Percentiles rank a stretch among this genome's conserved stretches.
phyloP scores from a whole-genome alignment of 2,113 vertebrate species.

The Saccopteryx bilineata region DNA sequence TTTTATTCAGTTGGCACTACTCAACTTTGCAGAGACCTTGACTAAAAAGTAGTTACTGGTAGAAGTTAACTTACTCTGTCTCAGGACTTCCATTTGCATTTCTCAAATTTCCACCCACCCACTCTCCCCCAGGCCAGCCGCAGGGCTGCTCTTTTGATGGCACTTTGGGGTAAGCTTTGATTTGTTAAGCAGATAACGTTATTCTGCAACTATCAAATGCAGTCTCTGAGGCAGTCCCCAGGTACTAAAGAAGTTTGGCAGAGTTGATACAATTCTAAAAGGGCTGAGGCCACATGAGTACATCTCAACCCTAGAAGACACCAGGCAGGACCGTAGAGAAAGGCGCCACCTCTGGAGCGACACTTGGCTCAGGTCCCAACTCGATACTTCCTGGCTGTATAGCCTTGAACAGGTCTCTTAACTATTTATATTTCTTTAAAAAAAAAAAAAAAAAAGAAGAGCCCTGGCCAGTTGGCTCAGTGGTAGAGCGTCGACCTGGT shows the following conservation, averaged over 20 bases:
- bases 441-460: background rate
- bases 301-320: background rate
- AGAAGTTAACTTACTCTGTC: background rate
- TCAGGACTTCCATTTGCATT: background rate
- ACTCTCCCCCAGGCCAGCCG: background rate
- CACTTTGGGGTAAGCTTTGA: background rate
- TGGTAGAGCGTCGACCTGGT: too few relatives aligned
- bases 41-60: background rate
- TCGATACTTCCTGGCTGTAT: background rate
- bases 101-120: background rate
- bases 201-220: fast-evolving
- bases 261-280: background rate
- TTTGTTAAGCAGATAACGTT: background rate
- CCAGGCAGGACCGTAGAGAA: background rate
- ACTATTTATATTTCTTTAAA: background rate
- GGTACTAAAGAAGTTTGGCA: background rate
- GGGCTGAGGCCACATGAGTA: background rate
- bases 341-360: background rate
- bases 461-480: too few relatives aligned
- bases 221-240: too few relatives aligned
- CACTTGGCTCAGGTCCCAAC: background rate
- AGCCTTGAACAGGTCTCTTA: background rate
- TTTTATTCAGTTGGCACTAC: background rate
- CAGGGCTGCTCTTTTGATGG: background rate
- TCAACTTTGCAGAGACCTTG: background rate